Evolutionary conservation across 2,888 invertebrate species (phyloP).

Genomic region (Diadegma fenestrale): DNA sequence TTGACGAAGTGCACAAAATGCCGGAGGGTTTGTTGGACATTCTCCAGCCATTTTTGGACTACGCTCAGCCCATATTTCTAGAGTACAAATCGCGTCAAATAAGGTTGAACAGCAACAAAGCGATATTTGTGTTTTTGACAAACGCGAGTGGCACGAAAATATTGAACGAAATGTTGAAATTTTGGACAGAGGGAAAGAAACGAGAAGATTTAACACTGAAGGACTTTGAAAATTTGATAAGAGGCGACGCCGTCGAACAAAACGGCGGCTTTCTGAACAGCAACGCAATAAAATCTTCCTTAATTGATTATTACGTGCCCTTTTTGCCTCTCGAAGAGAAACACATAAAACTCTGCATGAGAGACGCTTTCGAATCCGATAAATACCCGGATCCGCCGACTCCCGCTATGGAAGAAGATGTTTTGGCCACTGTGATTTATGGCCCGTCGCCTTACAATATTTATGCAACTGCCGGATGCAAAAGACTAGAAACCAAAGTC

Average conservation of each 20-base stretch:
- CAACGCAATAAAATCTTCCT: conserved; percentile 92
- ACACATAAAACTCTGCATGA: conserved; percentile 93
- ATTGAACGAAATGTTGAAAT: conserved; percentile 87
- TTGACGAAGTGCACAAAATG: conserved; percentile 99
- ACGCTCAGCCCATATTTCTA: conserved; percentile 84
- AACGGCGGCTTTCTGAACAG: conserved; percentile 93
- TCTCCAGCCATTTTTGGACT: conserved; percentile 96
- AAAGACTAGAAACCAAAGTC: conserved; percentile 93
- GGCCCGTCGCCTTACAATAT: conserved; percentile 90
- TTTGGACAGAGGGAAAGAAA: conserved; percentile 87
- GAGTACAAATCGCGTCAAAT: conserved; percentile 74
- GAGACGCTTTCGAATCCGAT: conserved; percentile 87
- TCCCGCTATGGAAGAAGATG: conserved; percentile 83
- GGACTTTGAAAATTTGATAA: conserved; percentile 91
- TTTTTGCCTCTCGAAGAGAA: conserved; percentile 95
- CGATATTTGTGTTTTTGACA: conserved; percentile 95
- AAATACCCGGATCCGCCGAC: conserved; percentile 68
- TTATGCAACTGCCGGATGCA: conserved; percentile 96
- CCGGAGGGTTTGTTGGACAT: conserved; percentile 92
- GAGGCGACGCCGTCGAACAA: conserved; percentile 89
- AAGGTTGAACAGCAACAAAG: conserved; percentile 87
- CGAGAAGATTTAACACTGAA: conserved; percentile 88
- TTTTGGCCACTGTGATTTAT: conserved; percentile 89
- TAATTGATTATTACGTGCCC: conserved; percentile 97
- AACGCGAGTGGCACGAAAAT: conserved; percentile 93